phyloP scores from a whole-genome alignment of 2,797 vertebrate genomes.

The Crocidura indochinensis region DNA sequence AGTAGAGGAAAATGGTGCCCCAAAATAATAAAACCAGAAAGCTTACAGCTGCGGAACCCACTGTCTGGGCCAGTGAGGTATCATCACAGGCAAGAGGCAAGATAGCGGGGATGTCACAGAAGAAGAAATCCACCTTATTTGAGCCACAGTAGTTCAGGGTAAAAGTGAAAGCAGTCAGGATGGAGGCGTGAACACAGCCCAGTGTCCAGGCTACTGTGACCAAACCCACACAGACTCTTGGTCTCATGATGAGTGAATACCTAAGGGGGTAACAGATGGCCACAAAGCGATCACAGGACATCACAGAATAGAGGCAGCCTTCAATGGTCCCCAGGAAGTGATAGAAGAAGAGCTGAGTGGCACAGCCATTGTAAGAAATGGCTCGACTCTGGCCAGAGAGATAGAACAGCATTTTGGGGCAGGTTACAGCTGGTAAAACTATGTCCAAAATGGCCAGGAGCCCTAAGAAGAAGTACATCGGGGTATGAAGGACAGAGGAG shows the following conservation, averaged over 20 bases:
- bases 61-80: conserved; percentile 55
- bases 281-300: conserved; percentile 80
- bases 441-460: conserved; percentile 72
- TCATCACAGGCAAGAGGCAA: conserved; percentile 71
- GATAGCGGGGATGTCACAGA: conserved; percentile 78
- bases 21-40: conserved; percentile 71
- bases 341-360: conserved; percentile 79
- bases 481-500: conserved; percentile 65
- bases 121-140: conserved; percentile 64
- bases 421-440: conserved; percentile 73
- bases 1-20: conserved; percentile 75
- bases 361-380: conserved; percentile 71
- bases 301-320: conserved; percentile 78
- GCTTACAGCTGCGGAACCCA: conserved; percentile 67
- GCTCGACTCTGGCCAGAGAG: conserved; percentile 59
- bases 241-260: conserved; percentile 77
- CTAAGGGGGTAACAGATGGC: conserved; percentile 82
- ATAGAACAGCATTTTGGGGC: conserved; percentile 74
- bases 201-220: conserved; percentile 35
- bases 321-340: conserved; percentile 73
- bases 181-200: not conserved
- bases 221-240: conserved; percentile 66
- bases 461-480: conserved; percentile 82
- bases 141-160: conserved; percentile 61
- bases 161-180: conserved; percentile 61